Evolutionary conservation across 2,797 vertebrate species (phyloP).

Genomic region (Hipposideros larvatus): DNA sequence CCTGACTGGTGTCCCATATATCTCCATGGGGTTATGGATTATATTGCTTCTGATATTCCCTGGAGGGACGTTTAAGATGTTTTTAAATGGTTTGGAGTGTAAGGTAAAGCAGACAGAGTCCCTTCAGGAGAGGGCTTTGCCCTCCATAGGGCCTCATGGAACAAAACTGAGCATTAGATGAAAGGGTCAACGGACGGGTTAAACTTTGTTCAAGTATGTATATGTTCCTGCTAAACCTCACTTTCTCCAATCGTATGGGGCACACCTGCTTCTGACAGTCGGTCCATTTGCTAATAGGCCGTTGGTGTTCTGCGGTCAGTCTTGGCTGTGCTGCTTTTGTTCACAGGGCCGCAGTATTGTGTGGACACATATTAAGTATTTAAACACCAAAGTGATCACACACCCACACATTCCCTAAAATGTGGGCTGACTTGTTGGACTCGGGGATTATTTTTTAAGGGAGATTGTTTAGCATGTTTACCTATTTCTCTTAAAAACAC

Average conservation of each 20-base stretch:
- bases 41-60: constrained; percentile 57
- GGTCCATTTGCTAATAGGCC: constrained; percentile 13
- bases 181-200: background rate
- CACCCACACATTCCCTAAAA: constrained; percentile 30
- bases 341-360: constrained; percentile 18
- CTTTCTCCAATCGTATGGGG: background rate
- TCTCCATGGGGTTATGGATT: constrained; percentile 25
- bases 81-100: background rate
- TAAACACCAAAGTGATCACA: constrained; percentile 59
- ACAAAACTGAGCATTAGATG: background rate
- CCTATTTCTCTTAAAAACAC: constrained; percentile 55
- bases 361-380: constrained; percentile 55
- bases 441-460: constrained; percentile 1
- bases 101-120: background rate
- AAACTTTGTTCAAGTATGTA: background rate
- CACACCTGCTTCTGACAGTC: background rate
- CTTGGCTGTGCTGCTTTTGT: constrained; percentile 38
- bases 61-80: constrained; percentile 13
- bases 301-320: constrained; percentile 50
- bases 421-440: constrained; percentile 34
- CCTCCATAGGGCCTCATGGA: background rate
- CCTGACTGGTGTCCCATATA: background rate
- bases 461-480: constrained; percentile 37
- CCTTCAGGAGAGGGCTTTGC: background rate
- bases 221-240: background rate